Evolutionary conservation across 2,888 invertebrate species (phyloP).

Genomic region (Acrocyrtus sp.): DNA sequence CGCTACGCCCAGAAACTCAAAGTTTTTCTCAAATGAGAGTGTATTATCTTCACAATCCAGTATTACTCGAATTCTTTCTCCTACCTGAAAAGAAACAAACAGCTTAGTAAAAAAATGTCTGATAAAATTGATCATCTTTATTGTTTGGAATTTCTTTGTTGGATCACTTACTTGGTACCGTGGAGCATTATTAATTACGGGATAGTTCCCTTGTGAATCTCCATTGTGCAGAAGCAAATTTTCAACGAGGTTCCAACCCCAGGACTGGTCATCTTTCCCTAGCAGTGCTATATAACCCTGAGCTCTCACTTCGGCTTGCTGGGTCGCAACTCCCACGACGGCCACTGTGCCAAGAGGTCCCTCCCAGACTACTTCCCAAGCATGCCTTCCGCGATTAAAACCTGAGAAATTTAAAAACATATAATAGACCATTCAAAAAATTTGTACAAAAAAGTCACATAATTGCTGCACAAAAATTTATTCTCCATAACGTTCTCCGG

Average conservation of each 20-base stretch:
- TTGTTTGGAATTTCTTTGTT: background rate
- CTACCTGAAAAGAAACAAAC: constrained; percentile 77
- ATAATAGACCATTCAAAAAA: constrained; percentile 1
- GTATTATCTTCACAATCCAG: constrained; percentile 98
- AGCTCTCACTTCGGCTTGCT: constrained; percentile 78
- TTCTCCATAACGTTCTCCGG: constrained; percentile 86
- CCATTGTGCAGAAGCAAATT: constrained; percentile 97
- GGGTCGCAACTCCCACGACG: constrained; percentile 94
- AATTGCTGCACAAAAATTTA: no score
- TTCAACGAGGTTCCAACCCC: constrained; percentile 99
- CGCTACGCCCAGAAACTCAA: constrained; percentile 98
- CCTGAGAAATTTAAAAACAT: constrained; percentile 68
- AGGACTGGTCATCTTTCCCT: constrained; percentile 96
- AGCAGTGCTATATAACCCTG: constrained; percentile 94
- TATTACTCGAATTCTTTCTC: constrained; percentile 95
- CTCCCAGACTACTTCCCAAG: constrained; percentile 99
- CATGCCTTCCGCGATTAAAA: constrained; percentile 90
- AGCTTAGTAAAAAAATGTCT: no score
- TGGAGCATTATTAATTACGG: constrained; percentile 93
- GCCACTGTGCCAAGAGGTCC: constrained; percentile 98
- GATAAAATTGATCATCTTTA: background rate
- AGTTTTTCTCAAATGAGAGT: constrained; percentile 96
- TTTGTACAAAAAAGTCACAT: background rate
- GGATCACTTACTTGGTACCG: constrained; percentile 96
- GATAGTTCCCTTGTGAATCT: constrained; percentile 93